Base-by-base conservation (phyloP, 1,140 invertebrate genomes). In the Lasioglossum baleicum region DNA sequence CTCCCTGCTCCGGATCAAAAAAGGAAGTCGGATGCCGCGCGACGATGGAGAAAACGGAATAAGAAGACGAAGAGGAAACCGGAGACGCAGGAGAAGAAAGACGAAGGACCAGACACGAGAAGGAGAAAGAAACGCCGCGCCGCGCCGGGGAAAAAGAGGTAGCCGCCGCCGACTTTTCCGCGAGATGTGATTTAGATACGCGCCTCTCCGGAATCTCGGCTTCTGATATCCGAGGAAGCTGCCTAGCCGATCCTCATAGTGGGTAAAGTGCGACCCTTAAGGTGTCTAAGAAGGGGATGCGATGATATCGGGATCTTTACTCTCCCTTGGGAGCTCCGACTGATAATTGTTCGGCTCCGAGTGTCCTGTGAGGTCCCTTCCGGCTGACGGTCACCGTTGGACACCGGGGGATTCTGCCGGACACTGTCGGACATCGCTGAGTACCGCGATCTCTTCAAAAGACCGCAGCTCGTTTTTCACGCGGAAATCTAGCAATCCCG, bases 161-260 rank as follows among this genome's bases (percentile, higher is more conserved):
- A 81, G 73, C 60, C 35, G 35, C 35, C 35, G 35, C 35, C 35
- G 35, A 35, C 48, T 68, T 63, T 56, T 81, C 64, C 79, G 79
- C 73, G 73, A 81, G 79, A 75, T 81, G 79, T 69, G 79, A 76
- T 81, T 81, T 81, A 81, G 73, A 81, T 81, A 81, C 79, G 79
- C 66, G 79, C 17, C 40, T 67, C 48, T 58, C 42, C 13, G 72
- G 65, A 53, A 75, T 80, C 78, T 44, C 40, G 70, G 44, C 51
- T 51, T 48, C 61, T 66, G 64, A 22, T 40, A 35, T n/a, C 42
- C 42, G 5, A 56, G 63, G 40, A 8, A 53, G 44, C 53, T 60
- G 60, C 63, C 15, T 42, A 64, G 78, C 68, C 64, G 42, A 0
- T 10, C 64, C 58, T n/a, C 64, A 15, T 31, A 35, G 17, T 40